Conservation (phyloP, 2,888 invertebrate species). For the Smittia aterrima region DNA sequence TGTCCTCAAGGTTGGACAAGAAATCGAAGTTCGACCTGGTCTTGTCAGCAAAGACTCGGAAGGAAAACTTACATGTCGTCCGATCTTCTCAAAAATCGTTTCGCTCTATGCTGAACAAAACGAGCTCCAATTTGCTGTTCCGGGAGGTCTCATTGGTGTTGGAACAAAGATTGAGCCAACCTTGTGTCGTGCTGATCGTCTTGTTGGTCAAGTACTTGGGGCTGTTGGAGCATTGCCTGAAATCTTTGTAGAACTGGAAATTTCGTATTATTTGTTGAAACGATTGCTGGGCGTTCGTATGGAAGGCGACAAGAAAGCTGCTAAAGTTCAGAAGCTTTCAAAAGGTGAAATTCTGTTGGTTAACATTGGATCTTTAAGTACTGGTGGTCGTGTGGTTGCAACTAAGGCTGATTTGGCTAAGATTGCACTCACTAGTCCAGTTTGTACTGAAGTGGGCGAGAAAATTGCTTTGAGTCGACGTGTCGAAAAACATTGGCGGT, state of each 20-base stretch:
- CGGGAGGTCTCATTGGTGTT: conserved; percentile 98
- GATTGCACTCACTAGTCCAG: conserved; percentile 94
- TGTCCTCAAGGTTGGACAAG: conserved; percentile 95
- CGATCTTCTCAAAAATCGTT: conserved; percentile 95
- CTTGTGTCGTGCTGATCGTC: conserved; percentile 94
- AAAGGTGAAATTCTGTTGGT: conserved; percentile 92
- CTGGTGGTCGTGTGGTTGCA: conserved; percentile 92
- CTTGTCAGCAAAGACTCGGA: conserved; percentile 95
- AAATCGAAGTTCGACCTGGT: conserved; percentile 97
- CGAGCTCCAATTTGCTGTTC: conserved; percentile 96
- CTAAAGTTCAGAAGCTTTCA: conserved; percentile 91
- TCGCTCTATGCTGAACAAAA: conserved; percentile 98
- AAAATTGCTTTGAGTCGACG: conserved; percentile 98
- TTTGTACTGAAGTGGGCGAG: conserved; percentile 97
- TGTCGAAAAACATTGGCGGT: conserved; percentile 99
- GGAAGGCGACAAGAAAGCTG: conserved; percentile 98
- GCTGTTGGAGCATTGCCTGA: conserved; percentile 95
- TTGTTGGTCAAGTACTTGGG: conserved; percentile 96
- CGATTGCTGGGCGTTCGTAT: conserved; percentile 95
- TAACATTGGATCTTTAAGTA: conserved; percentile 98
- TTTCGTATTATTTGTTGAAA: conserved; percentile 94
- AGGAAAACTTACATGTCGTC: conserved; percentile 92
- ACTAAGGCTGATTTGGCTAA: conserved; percentile 97
- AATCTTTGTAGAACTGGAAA: conserved; percentile 96
- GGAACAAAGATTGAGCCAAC: conserved; percentile 99